phyloP scores from a whole-genome alignment of 2,797 vertebrate genomes.

The Tapirus indicus region DNA sequence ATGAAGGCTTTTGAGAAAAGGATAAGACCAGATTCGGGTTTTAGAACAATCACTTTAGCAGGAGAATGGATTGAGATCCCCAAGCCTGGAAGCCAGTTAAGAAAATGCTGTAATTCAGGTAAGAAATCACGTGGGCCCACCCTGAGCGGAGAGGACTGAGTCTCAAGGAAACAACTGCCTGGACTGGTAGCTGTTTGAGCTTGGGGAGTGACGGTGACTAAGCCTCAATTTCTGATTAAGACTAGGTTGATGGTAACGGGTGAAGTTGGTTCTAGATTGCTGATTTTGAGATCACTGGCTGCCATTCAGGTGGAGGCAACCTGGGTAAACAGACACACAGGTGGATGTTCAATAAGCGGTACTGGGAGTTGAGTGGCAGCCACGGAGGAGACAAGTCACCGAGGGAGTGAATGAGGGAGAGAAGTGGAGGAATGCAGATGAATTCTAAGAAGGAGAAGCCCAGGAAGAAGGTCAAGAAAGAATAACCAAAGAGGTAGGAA shows the following conservation, averaged over 20 bases:
- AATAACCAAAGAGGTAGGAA: neutral
- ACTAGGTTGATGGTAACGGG: neutral
- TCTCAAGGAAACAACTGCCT: too few relatives aligned
- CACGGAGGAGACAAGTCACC: neutral
- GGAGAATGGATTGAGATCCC: neutral
- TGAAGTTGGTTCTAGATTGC: neutral
- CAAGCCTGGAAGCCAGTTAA: neutral
- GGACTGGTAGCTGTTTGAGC: neutral
- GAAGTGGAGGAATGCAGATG: neutral
- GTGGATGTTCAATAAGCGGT: too few relatives aligned
- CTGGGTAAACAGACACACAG: neutral
- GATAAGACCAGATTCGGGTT: neutral
- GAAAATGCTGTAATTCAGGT: neutral
- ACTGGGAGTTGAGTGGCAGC: too few relatives aligned
- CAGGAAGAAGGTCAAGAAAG: neutral
- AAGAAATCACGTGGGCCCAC: neutral
- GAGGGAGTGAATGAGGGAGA: neutral
- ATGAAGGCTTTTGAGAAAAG: neutral
- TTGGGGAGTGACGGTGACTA: neutral
- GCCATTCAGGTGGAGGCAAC: neutral
- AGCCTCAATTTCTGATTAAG: neutral
- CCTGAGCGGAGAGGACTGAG: neutral
- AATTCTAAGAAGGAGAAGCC: neutral
- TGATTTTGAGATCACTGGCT: neutral
- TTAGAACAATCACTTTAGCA: neutral